These are phyloP conservation scores for Sebastes melanostomus DNA, from an alignment of 2,797 vertebrate genomes.

Conservation along the genomic window DNA sequence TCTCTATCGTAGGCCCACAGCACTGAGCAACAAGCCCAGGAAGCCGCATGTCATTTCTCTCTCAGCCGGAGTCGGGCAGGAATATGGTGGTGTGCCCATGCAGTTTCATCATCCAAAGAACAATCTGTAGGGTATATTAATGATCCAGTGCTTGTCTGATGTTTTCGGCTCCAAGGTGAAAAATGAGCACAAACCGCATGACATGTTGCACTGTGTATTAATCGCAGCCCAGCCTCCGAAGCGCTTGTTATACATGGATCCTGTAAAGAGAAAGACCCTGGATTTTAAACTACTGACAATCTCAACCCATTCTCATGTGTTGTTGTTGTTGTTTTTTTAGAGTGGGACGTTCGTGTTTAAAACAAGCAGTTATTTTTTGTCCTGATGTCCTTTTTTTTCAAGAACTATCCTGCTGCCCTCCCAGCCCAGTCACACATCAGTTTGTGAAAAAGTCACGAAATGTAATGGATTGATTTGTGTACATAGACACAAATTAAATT, in stretches of 20 bases:
- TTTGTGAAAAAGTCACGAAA: too few species aligned
- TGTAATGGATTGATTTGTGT: too few species aligned
- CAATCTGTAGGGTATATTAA: slow-evolving; percentile 48
- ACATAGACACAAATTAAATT: too few species aligned
- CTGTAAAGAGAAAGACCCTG: not conserved
- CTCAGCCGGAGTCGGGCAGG: slow-evolving; percentile 20
- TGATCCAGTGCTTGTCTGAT: slow-evolving; percentile 43
- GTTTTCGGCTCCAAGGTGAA: slow-evolving; percentile 56
- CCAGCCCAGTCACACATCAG: too few species aligned
- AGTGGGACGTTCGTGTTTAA: not conserved
- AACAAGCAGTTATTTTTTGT: not conserved
- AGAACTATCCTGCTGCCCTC: not conserved
- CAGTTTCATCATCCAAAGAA: slow-evolving; percentile 56
- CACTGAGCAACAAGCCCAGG: not conserved
- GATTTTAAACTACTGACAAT: not conserved
- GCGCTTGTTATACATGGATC: slow-evolving; percentile 3
- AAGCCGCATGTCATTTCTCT: slow-evolving; percentile 18
- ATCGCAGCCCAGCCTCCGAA: slow-evolving; percentile 3
- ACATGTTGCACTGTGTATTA: slow-evolving; percentile 31
- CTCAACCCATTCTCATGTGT: not conserved
- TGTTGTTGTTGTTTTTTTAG: not conserved
- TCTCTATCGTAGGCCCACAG: not conserved
- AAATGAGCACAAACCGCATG: slow-evolving; percentile 44
- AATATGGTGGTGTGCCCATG: slow-evolving; percentile 11
- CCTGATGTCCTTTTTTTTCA: not conserved